These are phyloP conservation scores for Antrozous pallidus DNA, from an alignment of 2,797 vertebrate species.

Conservation along the genomic window DNA sequence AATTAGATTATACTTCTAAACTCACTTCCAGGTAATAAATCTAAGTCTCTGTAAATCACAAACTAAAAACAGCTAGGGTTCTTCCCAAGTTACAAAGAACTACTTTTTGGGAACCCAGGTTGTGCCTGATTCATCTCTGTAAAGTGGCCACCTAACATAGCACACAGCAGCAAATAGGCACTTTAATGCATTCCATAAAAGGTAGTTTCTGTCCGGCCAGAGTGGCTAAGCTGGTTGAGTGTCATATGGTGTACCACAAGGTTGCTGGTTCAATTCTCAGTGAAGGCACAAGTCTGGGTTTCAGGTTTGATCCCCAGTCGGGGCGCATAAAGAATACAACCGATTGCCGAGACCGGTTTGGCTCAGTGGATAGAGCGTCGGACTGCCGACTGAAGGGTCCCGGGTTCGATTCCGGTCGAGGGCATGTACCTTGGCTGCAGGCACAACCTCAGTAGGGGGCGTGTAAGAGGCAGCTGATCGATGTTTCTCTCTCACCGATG, in stretches of 20 bases:
- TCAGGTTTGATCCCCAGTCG: background rate
- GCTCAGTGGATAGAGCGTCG: no score
- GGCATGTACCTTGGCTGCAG: no score
- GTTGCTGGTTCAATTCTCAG: background rate
- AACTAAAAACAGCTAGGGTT: background rate
- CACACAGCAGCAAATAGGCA: background rate
- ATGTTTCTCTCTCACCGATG: background rate
- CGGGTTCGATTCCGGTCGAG: no score
- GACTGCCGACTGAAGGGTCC: no score
- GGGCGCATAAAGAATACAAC: background rate
- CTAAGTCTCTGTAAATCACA: background rate
- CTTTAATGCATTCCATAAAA: background rate
- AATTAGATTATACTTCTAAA: slow-evolving; percentile 32
- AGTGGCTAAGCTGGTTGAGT: background rate
- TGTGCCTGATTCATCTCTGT: background rate
- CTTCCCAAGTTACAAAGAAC: background rate
- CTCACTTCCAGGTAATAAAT: background rate
- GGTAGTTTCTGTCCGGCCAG: background rate
- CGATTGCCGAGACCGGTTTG: no score
- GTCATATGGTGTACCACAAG: background rate
- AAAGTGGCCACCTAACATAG: background rate
- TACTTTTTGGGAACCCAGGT: background rate
- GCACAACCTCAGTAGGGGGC: no score
- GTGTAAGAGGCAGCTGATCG: no score
- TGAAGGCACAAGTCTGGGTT: background rate